Conservation (phyloP, 2,797 vertebrate genomes). For the Spatula versicolor region DNA sequence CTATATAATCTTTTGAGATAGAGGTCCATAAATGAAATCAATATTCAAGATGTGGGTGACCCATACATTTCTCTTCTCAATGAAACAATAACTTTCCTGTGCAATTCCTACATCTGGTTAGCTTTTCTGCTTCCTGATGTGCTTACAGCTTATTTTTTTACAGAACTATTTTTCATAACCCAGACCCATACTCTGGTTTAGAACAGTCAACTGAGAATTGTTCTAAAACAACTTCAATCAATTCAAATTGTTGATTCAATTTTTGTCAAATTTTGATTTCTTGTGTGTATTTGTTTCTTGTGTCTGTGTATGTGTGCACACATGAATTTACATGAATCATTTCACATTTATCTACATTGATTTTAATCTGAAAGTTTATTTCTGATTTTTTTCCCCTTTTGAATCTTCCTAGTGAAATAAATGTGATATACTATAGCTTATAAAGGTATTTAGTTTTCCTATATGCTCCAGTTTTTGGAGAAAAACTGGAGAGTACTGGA, state of each 20-base stretch:
- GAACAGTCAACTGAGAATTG: no score
- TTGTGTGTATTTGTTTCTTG: background rate
- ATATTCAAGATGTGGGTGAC: background rate
- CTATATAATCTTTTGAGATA: background rate
- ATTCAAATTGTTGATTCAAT: background rate
- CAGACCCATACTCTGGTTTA: background rate
- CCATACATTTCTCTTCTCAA: background rate
- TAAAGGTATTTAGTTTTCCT: background rate
- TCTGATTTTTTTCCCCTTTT: background rate
- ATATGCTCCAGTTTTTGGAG: background rate
- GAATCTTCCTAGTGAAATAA: background rate
- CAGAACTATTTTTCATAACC: background rate
- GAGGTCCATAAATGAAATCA: background rate
- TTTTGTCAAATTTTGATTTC: background rate
- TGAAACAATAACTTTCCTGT: background rate
- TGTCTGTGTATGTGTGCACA: background rate
- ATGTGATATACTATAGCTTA: background rate
- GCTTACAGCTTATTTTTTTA: background rate
- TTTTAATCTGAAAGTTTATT: background rate
- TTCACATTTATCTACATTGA: background rate
- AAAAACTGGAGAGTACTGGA: background rate
- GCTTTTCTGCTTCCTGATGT: background rate
- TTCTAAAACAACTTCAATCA: no score
- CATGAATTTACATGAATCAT: accelerated
- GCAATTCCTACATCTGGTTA: background rate